These are phyloP conservation scores for Taenaris catops DNA, from an alignment of 2,888 invertebrate genomes.

Conservation along the genomic window DNA sequence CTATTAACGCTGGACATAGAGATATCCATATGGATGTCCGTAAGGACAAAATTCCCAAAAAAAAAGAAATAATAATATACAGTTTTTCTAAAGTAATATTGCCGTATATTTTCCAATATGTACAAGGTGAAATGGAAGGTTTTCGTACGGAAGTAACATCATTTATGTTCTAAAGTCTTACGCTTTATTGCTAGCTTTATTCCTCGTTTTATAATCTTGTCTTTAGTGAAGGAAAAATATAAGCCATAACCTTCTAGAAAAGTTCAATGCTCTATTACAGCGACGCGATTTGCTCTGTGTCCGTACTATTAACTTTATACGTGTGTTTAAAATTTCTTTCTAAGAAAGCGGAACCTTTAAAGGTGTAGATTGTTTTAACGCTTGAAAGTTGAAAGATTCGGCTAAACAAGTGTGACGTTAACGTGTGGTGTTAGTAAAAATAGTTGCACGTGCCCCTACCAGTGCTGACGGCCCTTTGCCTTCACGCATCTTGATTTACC, in stretches of 20 bases:
- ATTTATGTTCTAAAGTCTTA: conserved; percentile 16
- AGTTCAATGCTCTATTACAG: conserved; percentile 21
- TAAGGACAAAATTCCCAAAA: too few species aligned
- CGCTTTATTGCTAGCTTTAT: conserved; percentile 10
- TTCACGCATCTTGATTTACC: conserved; percentile 41
- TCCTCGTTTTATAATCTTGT: conserved; percentile 10
- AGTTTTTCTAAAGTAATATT: too few species aligned
- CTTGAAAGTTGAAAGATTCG: conserved; percentile 29
- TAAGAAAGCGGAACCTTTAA: conserved; percentile 24
- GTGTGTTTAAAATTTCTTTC: conserved; percentile 18
- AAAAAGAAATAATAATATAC: too few species aligned
- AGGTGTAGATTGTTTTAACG: conserved; percentile 28
- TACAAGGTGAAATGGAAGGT: too few species aligned
- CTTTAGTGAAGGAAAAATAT: conserved; percentile 18
- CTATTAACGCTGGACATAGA: too few species aligned
- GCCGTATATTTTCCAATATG: too few species aligned
- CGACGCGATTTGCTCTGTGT: conserved; percentile 14
- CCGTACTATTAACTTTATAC: conserved; percentile 14
- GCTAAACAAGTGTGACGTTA: conserved; percentile 28
- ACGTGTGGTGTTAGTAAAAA: conserved; percentile 38
- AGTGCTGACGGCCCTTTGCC: conserved; percentile 35
- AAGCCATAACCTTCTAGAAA: conserved; percentile 17
- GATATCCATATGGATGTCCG: too few species aligned
- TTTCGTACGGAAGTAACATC: too few species aligned
- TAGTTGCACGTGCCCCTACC: conserved; percentile 47